Conservation (phyloP, 1,140 invertebrate genomes). For the Elysia chlorotica region DNA sequence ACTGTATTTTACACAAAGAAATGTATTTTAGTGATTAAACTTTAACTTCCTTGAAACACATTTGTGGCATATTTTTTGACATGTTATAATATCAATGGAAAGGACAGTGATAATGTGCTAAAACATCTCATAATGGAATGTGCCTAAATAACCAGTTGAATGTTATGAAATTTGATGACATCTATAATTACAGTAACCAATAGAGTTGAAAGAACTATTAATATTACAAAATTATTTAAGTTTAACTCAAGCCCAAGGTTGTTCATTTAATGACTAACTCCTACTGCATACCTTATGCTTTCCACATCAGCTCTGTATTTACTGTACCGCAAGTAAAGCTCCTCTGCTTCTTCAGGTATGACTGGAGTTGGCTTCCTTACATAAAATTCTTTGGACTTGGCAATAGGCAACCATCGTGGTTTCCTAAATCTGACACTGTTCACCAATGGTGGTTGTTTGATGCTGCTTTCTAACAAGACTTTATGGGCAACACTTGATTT, state of each 20-base stretch:
- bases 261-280: background rate
- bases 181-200: no score
- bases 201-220: no score
- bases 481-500: background rate
- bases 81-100: no score
- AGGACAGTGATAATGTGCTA: no score
- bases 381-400: conserved; percentile 40
- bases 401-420: conserved; percentile 36
- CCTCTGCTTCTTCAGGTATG: conserved; percentile 31
- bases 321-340: conserved; percentile 23
- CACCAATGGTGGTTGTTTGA: background rate
- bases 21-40: no score
- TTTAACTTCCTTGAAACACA: no score
- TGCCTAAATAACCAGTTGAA: no score
- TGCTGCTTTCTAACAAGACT: background rate
- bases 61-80: no score
- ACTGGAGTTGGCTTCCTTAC: conserved; percentile 41
- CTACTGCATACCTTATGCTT: conserved; percentile 30
- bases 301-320: conserved; percentile 34
- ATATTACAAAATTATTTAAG: background rate
- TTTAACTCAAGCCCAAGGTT: background rate
- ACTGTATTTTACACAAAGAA: no score
- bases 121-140: no score
- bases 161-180: no score
- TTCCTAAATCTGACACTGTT: conserved; percentile 35